phyloP scores from a whole-genome alignment of 1,140 invertebrate species.

The Aethina tumida region DNA sequence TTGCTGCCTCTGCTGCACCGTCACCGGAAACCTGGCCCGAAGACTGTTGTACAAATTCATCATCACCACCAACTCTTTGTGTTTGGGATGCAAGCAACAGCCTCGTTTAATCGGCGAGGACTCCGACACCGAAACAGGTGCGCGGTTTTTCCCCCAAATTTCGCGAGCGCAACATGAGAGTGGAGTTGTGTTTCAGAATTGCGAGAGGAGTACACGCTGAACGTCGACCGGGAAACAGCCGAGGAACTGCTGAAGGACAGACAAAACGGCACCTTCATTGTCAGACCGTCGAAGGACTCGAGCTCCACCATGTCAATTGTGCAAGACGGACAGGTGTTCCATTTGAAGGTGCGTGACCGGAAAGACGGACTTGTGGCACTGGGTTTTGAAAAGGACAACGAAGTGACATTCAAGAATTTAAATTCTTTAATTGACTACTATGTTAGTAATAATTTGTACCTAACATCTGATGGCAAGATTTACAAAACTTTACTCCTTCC shows the following conservation, averaged over 20 bases:
- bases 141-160: no score
- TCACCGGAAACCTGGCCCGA: no score
- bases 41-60: no score
- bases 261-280: slow-evolving; percentile 33
- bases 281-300: slow-evolving; percentile 26
- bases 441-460: slow-evolving; percentile 33
- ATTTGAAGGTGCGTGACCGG: slow-evolving; percentile 28
- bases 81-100: no score
- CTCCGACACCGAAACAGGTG: no score
- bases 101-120: no score
- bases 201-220: no score
- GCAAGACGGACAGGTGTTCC: slow-evolving; percentile 30
- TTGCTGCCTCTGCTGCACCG: no score
- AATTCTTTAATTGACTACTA: slow-evolving; percentile 33
- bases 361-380: slow-evolving; percentile 26
- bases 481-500: slow-evolving; percentile 28
- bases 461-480: slow-evolving; percentile 25
- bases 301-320: slow-evolving; percentile 28
- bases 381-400: slow-evolving; percentile 28
- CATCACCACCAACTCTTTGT: no score
- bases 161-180: no score
- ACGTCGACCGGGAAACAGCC: slow-evolving; percentile 25
- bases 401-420: slow-evolving; percentile 28
- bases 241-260: slow-evolving; percentile 26
- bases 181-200: no score